Evolutionary conservation across 2,888 invertebrate genomes (phyloP).

Genomic region (Herminia tarsipennalis): DNA sequence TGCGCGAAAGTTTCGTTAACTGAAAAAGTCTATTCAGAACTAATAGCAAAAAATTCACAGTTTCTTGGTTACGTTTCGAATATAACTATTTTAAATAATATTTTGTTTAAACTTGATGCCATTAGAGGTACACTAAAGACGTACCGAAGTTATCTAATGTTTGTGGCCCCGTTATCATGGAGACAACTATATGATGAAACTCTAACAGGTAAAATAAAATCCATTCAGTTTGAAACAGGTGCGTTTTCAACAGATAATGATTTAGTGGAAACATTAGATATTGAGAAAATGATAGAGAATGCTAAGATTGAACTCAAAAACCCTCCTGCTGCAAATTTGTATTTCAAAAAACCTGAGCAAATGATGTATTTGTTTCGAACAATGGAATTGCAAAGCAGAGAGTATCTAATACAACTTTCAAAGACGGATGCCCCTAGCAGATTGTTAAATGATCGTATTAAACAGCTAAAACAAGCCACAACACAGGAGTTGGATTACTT

Average conservation of each 20-base stretch:
- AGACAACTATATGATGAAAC: constrained; percentile 72
- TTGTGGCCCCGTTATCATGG: constrained; percentile 77
- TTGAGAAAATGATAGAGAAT: constrained; percentile 72
- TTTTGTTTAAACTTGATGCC: constrained; percentile 76
- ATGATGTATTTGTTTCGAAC: constrained; percentile 75
- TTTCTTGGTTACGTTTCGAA: constrained; percentile 66
- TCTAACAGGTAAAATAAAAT: constrained; percentile 60
- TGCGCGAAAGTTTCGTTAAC: constrained; percentile 65
- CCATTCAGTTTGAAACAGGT: constrained; percentile 73
- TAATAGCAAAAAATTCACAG: constrained; percentile 67
- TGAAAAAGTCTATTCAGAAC: constrained; percentile 65
- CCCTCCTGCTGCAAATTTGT: constrained; percentile 62
- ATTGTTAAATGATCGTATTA: constrained; percentile 64
- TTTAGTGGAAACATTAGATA: constrained; percentile 71
- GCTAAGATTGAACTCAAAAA: constrained; percentile 67
- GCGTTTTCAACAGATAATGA: constrained; percentile 74
- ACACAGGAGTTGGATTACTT: constrained; percentile 75
- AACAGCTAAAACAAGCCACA: constrained; percentile 64
- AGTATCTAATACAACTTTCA: constrained; percentile 73
- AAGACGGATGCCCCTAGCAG: constrained; percentile 70
- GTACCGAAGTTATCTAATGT: constrained; percentile 73
- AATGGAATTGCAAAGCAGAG: constrained; percentile 80
- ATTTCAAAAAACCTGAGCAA: constrained; percentile 67
- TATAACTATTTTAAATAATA: constrained; percentile 70
- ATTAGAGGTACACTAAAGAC: constrained; percentile 71